Evolutionary conservation across 2,888 invertebrate species (phyloP), one percentile per base, ranked within the genome.

Genomic region (Sinhomidia bicolor): DNA sequence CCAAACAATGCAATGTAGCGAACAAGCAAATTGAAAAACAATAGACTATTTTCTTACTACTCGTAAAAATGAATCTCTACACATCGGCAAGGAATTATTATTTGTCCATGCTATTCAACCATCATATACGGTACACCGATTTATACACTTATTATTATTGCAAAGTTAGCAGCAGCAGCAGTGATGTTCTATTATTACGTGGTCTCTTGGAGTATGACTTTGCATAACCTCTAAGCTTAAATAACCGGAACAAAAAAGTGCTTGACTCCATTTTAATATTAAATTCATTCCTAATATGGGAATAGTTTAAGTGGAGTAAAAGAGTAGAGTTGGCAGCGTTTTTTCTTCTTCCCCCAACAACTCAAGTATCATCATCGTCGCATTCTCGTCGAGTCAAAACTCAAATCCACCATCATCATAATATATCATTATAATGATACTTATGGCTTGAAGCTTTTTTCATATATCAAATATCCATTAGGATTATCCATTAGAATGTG

Each of bases 171-270:
- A n/a, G n/a, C n/a, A n/a, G n/a, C 20, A 5, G 10, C 54, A 20
- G 29, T 29, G 29, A 29, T 12, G 29, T 62, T 6, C 60, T 26
- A 62, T 62, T 36, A 65, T 32, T 62, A 65, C 36, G 36, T 36
- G 65, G 36, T 65, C 36, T 74, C 74, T 47, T 47, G 74, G 74
- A 12, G 14, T 51, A 51, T 82, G 82, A 54, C 68, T 82, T 1
- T 68, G 82, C 82, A 82, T 54, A 82, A 68, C 68, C 82, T 82
- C 32, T 82, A 14, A 20, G 54, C 36, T 47, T 82, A 82, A 82
- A 82, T 71, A 82, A 68, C 71, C 71, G 68, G 82, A 82, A 82
- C 82, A 82, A 82, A 82, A 51, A 82, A 82, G 32, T 71, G 71
- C 71, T 82, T 82, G 82, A 71, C 68, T 68, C 51, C n/a, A 54